These are phyloP conservation scores for Opisthograptis luteolata DNA, from an alignment of 2,888 invertebrate species.

Conservation along the genomic window DNA sequence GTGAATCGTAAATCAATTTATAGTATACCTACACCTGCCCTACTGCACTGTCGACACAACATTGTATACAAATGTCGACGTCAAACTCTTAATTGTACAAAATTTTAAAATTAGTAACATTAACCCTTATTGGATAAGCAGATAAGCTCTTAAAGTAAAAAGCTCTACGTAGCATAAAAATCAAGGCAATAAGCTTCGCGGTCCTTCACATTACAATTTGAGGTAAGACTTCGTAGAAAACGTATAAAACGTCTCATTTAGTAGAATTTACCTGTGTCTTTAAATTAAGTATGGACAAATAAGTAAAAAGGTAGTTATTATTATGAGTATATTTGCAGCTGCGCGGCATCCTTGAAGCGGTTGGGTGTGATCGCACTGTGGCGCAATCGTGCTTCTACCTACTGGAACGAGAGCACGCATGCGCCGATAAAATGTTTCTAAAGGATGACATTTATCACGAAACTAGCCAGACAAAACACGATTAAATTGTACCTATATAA, in stretches of 20 bases:
- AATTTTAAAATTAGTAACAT: slow-evolving; percentile 22
- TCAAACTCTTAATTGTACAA: slow-evolving; percentile 12
- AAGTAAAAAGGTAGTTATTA: slow-evolving; percentile 9
- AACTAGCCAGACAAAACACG: too few relatives aligned
- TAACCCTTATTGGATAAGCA: slow-evolving; percentile 10
- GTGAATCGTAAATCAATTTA: slow-evolving; percentile 15
- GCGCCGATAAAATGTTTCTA: slow-evolving; percentile 11
- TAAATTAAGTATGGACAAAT: slow-evolving; percentile 16
- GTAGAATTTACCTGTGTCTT: slow-evolving; percentile 14
- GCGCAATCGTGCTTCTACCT: slow-evolving; percentile 34
- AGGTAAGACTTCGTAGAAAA: slow-evolving; percentile 3
- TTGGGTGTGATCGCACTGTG: slow-evolving; percentile 35
- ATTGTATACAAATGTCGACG: slow-evolving; percentile 5
- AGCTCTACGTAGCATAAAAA: slow-evolving; percentile 1
- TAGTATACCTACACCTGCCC: slow-evolving; percentile 3
- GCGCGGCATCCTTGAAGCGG: slow-evolving; percentile 45
- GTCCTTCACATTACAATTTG: slow-evolving; percentile 30
- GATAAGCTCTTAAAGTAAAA: slow-evolving; percentile 18
- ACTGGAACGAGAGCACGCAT: slow-evolving; percentile 42
- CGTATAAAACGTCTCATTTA: slow-evolving; percentile 9
- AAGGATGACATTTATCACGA: too few relatives aligned
- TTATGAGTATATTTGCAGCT: slow-evolving; percentile 15
- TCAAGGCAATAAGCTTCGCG: slow-evolving; percentile 11
- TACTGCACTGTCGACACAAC: slow-evolving; percentile 8
- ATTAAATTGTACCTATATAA: too few relatives aligned